Base-by-base conservation (phyloP, 1,140 invertebrate species). In the Brachionus paranguensis region DNA sequence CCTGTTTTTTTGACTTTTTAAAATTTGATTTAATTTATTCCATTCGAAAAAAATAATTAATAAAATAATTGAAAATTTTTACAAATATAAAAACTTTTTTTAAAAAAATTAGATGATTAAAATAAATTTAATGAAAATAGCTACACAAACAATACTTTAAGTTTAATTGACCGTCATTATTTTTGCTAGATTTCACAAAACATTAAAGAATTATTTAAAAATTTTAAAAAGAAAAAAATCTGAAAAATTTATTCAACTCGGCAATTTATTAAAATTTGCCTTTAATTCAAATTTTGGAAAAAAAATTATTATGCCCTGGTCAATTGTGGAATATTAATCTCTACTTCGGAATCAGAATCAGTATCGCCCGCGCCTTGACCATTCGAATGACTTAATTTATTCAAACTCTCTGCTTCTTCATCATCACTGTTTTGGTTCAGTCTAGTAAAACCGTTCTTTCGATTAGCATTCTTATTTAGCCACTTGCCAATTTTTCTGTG, bases 251-350 rank as follows among this genome's bases (percentile, higher is more conserved):
- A 70, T 70, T n/a, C 29, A 41, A 70, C 12, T 70, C 29, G 24
- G 37, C 27, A 70, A 70, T n/a, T 70, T 70, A 8, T 68, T 8
- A 17, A 70, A 37, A 37, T 24, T n/a, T 37, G 37, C 27, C 27
- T 33, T 70, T 70, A 11, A 33, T 27, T 65, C 6, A 65, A 65
- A 65, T 70, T 33, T 70, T 37, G 29, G 12, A 37, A 29, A 70
- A 14, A 37, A 14, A 70, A 41, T n/a, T 53, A 76, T 76, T 50
- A 76, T 50, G 72, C 72, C n/a, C 33, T 76, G 45, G 43, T 76
- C 53, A 81, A 64, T 64, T 81, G 50, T 60, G 78, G 78, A 27
- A 81, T 81, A 64, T 81, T 81, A 20, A 81, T 81, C 11, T 81
- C 78, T n/a, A 37, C 53, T 24, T 81, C 78, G 17, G 78, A 81